Evolutionary conservation across 2,797 vertebrate genomes (phyloP), one percentile per base, ranked within the genome.

Genomic region (Trematomus bernacchii): DNA sequence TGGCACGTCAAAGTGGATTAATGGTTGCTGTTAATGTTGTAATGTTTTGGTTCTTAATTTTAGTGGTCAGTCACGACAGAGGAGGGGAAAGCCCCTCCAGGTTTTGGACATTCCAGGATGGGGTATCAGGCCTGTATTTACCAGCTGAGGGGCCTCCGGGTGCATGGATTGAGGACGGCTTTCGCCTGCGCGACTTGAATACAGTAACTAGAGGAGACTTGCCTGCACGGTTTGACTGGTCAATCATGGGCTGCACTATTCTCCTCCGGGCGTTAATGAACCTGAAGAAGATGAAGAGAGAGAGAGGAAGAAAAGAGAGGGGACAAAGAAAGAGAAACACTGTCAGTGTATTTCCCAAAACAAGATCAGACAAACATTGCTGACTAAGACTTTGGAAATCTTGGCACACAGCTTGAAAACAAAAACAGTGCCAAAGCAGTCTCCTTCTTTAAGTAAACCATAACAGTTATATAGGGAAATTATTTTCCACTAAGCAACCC

Each of bases 211-310:
- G 0, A 84, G 92, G 93, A 94, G 91, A 98, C 98, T 99, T 97
- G 96, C 98, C 98, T 99, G 98, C 98, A 96, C 98, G 96, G 95
- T 99, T 99, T 89, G 98, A 99, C 95, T 99, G 98, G 96, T 99
- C 98, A 93, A 99, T 99, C 98, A 99, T 99, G 86, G 98, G 98
- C 90, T 99, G 98, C 85, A 99, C 98, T 99, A 99, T 99, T 97
- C 98, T 98, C 96, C 98, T 98, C 94, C 98, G 96, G 87, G 98
- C 98, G 57, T 99, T 99, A 93, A 99, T 99, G 96, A 99, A 99
- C 98, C 98, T 99, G 95, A 33, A 95, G 93, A 16, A 77, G 69
- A 76, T 42, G n/a, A 79, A 4, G 53, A 72, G 14, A 14, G 42
- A 23, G 57, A 30, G 48, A 27, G 16, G 67, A 27, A n/a, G 30